Base-by-base conservation (phyloP, 2,888 invertebrate species). In the Tetragnatha montana region DNA sequence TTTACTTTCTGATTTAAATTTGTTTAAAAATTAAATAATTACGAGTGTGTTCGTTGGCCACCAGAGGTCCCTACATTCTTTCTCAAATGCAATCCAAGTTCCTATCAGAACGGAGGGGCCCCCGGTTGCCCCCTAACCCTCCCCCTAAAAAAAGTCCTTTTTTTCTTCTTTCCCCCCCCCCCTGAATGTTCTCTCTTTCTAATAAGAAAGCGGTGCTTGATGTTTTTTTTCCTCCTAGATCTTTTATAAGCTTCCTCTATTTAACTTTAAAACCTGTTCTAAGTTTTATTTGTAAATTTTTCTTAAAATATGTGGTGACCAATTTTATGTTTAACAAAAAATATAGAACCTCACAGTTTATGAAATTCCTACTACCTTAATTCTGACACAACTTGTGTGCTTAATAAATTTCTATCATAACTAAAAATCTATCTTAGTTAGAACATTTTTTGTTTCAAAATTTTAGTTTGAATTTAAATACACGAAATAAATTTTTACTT, bases 11-110 rank as follows among this genome's bases (percentile, higher is more conserved):
- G 47, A 73, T 35, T n/a, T 74, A 68, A 74, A 60, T 19, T 74
- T 60, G 4, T 60, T 78, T n/a, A 69, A 71, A 79, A 68, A 74
- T 82, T 35, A 35, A 35, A 35, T 87, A 87, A 84, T 90, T 87
- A 70, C 83, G 70, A 78, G 84, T 68, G 21, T 83, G 84, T 47
- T 35, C 35, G 35, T 35, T 35, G 1, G 35, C 81, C 90, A 76
- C 87, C 70, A 87, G 90, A 90, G 90, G 90, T 84, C 90, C 81
- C 84, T 81, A 70, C 90, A 88, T 81, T 83, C 86, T 88, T 82
- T 86, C 86, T 85, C 85, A 88, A 90, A 70, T 69, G 71, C 51
- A 74, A 8, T 91, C 87, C 86, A 91, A 91, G 91, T 91, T 91
- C 91, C 91, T 91, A 91, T 81, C 74, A 83, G n/a, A 83, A 87